phyloP scores from a whole-genome alignment of 2,888 invertebrate species.

The Epinotia nisella region DNA sequence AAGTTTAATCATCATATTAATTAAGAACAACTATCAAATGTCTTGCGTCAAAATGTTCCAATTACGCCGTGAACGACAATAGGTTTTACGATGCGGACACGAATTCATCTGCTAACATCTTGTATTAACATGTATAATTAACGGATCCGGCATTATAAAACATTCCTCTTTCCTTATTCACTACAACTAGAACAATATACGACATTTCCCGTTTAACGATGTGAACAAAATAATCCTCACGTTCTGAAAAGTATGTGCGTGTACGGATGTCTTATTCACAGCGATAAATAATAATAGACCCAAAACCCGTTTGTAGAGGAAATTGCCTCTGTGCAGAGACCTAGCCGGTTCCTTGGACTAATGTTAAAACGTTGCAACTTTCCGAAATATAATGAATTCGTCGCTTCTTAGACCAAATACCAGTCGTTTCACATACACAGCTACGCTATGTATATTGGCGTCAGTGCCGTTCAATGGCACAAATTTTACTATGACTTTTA shows the following conservation, averaged over 20 bases:
- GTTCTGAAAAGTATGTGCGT: not conserved
- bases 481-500: constrained; percentile 15
- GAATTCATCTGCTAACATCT: constrained; percentile 1
- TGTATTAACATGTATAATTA: not conserved
- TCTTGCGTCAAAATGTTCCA: constrained; percentile 23
- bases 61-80: not conserved
- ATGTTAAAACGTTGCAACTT: constrained; percentile 1
- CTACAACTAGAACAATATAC: not conserved
- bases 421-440: not conserved
- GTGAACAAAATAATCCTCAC: not conserved
- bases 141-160: not conserved
- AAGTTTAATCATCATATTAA: constrained; percentile 8
- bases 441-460: not conserved
- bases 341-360: not conserved
- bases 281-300: not conserved
- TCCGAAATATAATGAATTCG: not conserved
- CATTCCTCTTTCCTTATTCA: not conserved
- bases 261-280: not conserved
- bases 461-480: constrained; percentile 21
- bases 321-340: not conserved
- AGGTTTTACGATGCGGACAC: constrained; percentile 13
- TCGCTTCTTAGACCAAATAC: not conserved
- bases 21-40: constrained; percentile 25
- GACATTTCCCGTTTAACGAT: not conserved
- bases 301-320: not conserved